Evolutionary conservation across 2,797 vertebrate species (phyloP).

Genomic region (Danionella dracula): DNA sequence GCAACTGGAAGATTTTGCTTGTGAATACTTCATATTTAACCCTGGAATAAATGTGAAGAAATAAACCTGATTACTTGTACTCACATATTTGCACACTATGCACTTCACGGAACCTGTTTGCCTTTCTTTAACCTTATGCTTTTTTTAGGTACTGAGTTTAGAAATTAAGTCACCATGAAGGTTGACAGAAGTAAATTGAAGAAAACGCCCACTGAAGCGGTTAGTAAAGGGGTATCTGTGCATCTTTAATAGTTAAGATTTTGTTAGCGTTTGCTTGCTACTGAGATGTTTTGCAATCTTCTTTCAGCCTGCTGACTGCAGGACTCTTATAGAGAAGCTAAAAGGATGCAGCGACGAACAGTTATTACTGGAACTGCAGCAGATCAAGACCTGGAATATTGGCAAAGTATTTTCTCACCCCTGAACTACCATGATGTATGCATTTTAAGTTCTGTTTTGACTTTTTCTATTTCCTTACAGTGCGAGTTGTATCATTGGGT

Average conservation of each 20-base stretch:
- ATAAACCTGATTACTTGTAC: too few relatives aligned
- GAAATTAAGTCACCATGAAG: constrained; percentile 85
- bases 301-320: constrained; percentile 89
- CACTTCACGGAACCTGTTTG: too few relatives aligned
- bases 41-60: too few relatives aligned
- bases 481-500: constrained; percentile 98
- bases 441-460: neutral
- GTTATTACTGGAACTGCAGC: constrained; percentile 88
- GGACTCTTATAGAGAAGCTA: constrained; percentile 94
- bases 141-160: constrained; percentile 66
- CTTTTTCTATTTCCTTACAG: constrained; percentile 53
- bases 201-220: constrained; percentile 95
- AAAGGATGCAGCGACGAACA: constrained; percentile 93
- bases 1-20: too few relatives aligned
- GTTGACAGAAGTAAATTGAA: constrained; percentile 96
- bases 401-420: constrained; percentile 77
- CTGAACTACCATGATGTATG: neutral
- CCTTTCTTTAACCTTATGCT: too few relatives aligned
- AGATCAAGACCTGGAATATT: constrained; percentile 99
- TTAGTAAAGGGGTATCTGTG: constrained; percentile 64
- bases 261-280: neutral
- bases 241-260: neutral
- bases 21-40: too few relatives aligned
- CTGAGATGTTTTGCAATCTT: constrained; percentile 31
- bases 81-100: too few relatives aligned